Conservation (phyloP, 2,797 vertebrate genomes). For the Sciaenops ocellatus region DNA sequence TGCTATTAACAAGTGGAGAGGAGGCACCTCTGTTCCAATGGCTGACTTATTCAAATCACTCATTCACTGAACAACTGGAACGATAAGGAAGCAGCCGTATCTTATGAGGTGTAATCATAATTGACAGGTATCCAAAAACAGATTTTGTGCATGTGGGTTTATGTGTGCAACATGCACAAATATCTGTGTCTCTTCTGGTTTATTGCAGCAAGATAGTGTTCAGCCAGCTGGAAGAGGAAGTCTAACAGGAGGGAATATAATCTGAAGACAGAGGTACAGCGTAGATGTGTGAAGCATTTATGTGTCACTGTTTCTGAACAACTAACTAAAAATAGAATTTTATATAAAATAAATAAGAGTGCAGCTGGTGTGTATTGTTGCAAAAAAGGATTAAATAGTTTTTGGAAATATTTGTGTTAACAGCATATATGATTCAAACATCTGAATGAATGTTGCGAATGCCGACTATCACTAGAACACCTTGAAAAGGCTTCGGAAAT, state of each 20-base stretch:
- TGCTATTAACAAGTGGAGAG: constrained; percentile 45
- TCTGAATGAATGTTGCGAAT: too few species aligned
- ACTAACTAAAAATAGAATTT: too few species aligned
- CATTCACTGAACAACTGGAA: constrained; percentile 33
- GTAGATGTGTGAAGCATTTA: background rate
- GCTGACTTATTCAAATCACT: constrained; percentile 58
- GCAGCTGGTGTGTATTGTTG: background rate
- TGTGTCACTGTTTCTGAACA: background rate
- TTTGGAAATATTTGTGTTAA: background rate
- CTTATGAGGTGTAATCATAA: constrained; percentile 55
- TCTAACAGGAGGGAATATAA: constrained; percentile 17
- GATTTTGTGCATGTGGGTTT: constrained; percentile 25
- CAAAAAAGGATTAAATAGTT: background rate
- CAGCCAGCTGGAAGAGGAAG: constrained; percentile 38
- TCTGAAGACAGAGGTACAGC: constrained; percentile 16
- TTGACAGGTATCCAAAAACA: constrained; percentile 63
- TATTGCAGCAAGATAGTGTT: constrained; percentile 24
- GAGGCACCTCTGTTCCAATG: constrained; percentile 46
- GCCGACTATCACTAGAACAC: too few species aligned
- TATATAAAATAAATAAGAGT: too few species aligned
- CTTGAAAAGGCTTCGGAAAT: too few species aligned
- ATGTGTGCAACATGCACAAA: constrained; percentile 20
- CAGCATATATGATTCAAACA: background rate
- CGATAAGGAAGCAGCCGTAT: constrained; percentile 44
- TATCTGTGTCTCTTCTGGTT: constrained; percentile 33